Conservation (phyloP, 2,113 vertebrate species). For the Lampris megalopsis region DNA sequence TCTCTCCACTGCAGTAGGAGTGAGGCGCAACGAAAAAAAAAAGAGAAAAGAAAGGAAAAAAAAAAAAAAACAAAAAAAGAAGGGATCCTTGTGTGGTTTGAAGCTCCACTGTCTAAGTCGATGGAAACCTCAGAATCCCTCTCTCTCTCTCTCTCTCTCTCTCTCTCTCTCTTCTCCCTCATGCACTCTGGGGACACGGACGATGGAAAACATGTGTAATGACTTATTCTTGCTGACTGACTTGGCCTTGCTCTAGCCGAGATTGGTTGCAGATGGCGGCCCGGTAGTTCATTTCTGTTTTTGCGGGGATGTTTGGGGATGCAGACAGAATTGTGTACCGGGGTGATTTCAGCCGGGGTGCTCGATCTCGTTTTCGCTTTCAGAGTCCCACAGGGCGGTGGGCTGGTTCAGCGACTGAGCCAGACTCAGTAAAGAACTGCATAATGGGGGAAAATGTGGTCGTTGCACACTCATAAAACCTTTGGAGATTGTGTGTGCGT, state of each 20-base stretch:
- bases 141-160: constrained; percentile 43
- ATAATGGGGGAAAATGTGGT: background rate
- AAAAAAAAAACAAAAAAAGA: constrained; percentile 1
- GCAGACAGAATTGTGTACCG: constrained; percentile 19
- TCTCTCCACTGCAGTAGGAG: constrained; percentile 52
- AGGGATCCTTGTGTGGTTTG: constrained; percentile 69
- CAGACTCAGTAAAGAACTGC: constrained; percentile 26
- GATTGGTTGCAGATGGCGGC: constrained; percentile 83
- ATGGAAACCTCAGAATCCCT: constrained; percentile 70
- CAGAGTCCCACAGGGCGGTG: constrained; percentile 34
- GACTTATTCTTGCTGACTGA: constrained; percentile 76
- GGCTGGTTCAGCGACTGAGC: constrained; percentile 25
- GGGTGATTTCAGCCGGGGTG: constrained; percentile 38
- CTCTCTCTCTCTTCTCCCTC: constrained; percentile 52
- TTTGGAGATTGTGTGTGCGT: constrained; percentile 7
- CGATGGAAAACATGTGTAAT: constrained; percentile 84
- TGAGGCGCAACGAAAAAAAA: constrained; percentile 44
- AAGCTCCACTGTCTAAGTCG: constrained; percentile 63
- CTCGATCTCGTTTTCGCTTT: constrained; percentile 47
- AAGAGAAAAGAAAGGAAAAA: too few species aligned
- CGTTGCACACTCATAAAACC: background rate
- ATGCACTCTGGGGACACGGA: constrained; percentile 73
- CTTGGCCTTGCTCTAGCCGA: constrained; percentile 69
- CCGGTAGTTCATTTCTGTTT: constrained; percentile 60
- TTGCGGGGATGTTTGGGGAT: constrained; percentile 55